Percentiles rank a stretch among this genome's conserved stretches.
Evolutionary conservation across 1,140 invertebrate species (phyloP).

Genomic region (Heliothis virescens): DNA sequence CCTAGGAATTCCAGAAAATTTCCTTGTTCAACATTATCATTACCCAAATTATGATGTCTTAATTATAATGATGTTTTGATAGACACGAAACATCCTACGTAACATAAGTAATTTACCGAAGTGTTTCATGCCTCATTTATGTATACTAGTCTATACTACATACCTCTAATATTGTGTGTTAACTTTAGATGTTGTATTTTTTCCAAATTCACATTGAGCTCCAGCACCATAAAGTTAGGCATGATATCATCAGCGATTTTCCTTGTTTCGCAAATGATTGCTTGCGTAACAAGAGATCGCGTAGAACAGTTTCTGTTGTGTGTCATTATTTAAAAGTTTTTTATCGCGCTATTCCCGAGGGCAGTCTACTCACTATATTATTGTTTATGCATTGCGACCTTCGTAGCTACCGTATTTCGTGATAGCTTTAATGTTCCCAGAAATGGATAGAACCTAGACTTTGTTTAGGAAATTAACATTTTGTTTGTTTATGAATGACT

Average conservation of each 20-base stretch:
- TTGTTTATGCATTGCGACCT: slow-evolving; percentile 30
- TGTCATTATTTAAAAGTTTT: slow-evolving; percentile 26
- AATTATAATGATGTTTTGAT: too few species aligned
- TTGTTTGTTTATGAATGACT: background rate
- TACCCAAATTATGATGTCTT: too few species aligned
- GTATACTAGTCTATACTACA: too few species aligned
- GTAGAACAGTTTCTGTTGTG: background rate
- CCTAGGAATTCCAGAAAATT: too few species aligned
- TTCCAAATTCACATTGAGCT: background rate
- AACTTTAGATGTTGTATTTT: too few species aligned
- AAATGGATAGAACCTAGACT: background rate
- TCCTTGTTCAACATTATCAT: too few species aligned
- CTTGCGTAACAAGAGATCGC: slow-evolving; percentile 13
- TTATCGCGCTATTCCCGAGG: slow-evolving; percentile 2
- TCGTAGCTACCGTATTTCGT: slow-evolving; percentile 3
- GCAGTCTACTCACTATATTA: background rate
- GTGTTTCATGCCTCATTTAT: too few species aligned
- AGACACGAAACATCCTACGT: too few species aligned
- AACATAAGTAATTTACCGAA: too few species aligned
- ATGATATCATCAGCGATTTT: slow-evolving; percentile 22
- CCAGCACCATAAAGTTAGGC: background rate
- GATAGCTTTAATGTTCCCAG: slow-evolving; percentile 6
- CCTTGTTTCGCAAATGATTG: background rate
- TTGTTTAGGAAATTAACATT: background rate
- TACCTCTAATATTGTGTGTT: too few species aligned